A percentile compares a stretch with the other conserved stretches of the same genome.
Conservation (phyloP, 2,113 vertebrate species). For the Aleadryas rufinucha region DNA sequence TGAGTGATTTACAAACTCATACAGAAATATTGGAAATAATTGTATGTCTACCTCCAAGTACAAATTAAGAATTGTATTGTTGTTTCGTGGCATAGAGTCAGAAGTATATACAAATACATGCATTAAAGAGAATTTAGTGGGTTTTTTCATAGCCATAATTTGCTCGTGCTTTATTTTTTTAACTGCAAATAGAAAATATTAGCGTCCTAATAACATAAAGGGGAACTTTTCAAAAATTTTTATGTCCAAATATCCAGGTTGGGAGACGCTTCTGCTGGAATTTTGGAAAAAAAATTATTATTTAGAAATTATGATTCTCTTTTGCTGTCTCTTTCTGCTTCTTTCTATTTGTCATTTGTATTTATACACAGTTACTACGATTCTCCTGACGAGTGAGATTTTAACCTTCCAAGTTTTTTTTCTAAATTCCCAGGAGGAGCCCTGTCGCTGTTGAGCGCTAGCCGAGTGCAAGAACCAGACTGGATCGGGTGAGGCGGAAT, state of each 20-base stretch:
- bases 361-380: not conserved
- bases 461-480: too few species aligned
- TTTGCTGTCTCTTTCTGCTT: not conserved
- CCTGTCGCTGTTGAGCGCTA: too few species aligned
- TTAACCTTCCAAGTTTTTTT: not conserved
- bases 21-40: not conserved
- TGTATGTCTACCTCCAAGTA: not conserved
- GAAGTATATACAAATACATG: not conserved
- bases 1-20: not conserved
- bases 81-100: not conserved
- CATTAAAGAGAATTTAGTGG: not conserved
- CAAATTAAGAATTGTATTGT: not conserved
- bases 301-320: rapidly evolving
- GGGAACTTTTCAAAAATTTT: not conserved
- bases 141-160: not conserved
- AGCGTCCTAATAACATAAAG: not conserved
- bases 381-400: not conserved
- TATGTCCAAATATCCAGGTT: not conserved
- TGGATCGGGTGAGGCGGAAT: too few species aligned
- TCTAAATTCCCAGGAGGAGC: not conserved
- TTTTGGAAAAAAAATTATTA: not conserved
- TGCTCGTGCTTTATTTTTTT: not conserved
- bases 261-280: not conserved
- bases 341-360: not conserved
- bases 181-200: not conserved